phyloP scores from a whole-genome alignment of 2,113 vertebrate genomes.

The Sisor rabdophorus region DNA sequence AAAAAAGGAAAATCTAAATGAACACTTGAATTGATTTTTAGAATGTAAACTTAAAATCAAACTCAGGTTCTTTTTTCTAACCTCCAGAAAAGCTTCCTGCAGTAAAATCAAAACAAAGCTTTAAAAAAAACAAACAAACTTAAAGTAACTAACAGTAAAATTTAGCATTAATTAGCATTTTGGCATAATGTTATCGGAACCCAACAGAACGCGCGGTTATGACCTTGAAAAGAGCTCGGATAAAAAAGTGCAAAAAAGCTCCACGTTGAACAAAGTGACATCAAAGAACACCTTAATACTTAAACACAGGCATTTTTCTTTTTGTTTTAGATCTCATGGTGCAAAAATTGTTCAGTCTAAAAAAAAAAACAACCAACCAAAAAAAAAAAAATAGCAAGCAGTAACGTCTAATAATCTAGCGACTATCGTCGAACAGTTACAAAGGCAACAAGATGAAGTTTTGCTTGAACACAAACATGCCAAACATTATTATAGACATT shows the following conservation, averaged over 20 bases:
- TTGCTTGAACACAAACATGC: constrained; percentile 78
- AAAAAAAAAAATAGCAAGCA: constrained; percentile 66
- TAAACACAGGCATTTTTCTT: constrained; percentile 65
- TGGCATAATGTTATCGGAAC: constrained; percentile 19
- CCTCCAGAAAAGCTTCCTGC: constrained; percentile 7
- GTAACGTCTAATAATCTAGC: constrained; percentile 67
- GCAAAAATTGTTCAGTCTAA: constrained; percentile 64
- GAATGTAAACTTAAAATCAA: too few relatives aligned
- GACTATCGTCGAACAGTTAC: constrained; percentile 71
- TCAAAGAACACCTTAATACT: constrained; percentile 65
- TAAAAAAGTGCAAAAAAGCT: constrained; percentile 66
- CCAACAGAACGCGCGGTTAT: constrained; percentile 32
- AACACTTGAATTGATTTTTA: too few relatives aligned
- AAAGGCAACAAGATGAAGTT: constrained; percentile 75
- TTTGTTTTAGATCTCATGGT: constrained; percentile 58
- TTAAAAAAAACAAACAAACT: neutral
- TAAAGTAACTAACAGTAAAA: neutral
- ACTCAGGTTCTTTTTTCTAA: neutral
- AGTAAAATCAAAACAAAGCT: neutral
- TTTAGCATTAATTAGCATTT: neutral
- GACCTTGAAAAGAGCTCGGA: constrained; percentile 52
- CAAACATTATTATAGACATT: constrained; percentile 71
- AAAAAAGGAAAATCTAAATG: too few relatives aligned
- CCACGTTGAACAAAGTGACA: constrained; percentile 60
- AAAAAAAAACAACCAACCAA: constrained; percentile 58